phyloP scores from a whole-genome alignment of 2,113 vertebrate species.

The Rhinopithecus roxellana region DNA sequence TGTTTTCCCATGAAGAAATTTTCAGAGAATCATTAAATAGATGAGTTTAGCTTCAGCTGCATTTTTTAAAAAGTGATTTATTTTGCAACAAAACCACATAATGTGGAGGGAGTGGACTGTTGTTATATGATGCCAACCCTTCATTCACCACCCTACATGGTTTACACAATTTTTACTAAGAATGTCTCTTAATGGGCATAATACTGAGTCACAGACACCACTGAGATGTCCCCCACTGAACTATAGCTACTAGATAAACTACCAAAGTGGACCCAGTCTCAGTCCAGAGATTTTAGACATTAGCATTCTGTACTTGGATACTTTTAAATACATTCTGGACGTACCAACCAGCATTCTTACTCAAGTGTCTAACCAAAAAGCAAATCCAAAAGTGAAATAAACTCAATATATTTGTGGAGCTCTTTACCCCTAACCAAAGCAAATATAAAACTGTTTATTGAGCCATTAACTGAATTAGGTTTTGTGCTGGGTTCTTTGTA shows the following conservation, averaged over 20 bases:
- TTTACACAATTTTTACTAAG: background rate
- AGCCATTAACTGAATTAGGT: constrained; percentile 2
- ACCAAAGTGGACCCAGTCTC: background rate
- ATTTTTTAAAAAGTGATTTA: background rate
- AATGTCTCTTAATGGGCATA: background rate
- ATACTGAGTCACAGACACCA: background rate
- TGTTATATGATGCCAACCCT: background rate
- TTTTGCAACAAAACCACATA: background rate
- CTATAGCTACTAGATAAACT: background rate
- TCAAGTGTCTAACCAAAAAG: constrained; percentile 38
- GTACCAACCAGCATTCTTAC: background rate
- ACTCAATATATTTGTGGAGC: constrained; percentile 45
- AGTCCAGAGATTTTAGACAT: background rate
- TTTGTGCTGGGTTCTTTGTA: constrained; percentile 24
- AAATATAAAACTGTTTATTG: constrained; percentile 41
- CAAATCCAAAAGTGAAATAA: constrained; percentile 61
- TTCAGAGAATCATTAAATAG: background rate
- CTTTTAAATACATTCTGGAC: background rate
- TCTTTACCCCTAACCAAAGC: constrained; percentile 35
- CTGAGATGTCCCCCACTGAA: background rate
- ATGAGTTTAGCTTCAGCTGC: background rate
- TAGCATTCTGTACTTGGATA: background rate
- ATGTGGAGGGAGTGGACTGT: background rate
- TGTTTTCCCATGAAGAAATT: background rate
- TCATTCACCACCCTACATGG: background rate